Conservation (phyloP, 2,888 invertebrate species). For the Mongoloraphidia duomilia region DNA sequence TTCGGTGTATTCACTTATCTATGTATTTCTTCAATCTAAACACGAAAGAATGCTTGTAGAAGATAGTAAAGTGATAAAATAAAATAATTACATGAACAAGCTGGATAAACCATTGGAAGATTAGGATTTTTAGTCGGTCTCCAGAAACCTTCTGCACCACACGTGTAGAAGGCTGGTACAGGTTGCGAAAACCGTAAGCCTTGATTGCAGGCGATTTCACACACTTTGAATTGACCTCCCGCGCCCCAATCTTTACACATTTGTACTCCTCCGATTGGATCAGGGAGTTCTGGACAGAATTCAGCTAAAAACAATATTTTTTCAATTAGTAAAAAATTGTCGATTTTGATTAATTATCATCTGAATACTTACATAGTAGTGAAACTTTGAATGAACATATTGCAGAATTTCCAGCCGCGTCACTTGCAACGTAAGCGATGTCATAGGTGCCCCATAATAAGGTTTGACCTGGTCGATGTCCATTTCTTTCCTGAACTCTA, state of each 20-base stretch:
- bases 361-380: slow-evolving; percentile 54
- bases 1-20: neutral
- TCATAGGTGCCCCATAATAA: slow-evolving; percentile 84
- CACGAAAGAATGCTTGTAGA: neutral
- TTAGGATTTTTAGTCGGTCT: slow-evolving; percentile 70
- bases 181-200: slow-evolving; percentile 83
- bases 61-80: neutral
- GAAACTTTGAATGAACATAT: slow-evolving; percentile 86
- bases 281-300: slow-evolving; percentile 77
- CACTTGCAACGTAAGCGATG: slow-evolving; percentile 85
- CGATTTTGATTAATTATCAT: neutral
- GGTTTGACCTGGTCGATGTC: slow-evolving; percentile 76
- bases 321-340: neutral
- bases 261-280: slow-evolving; percentile 84
- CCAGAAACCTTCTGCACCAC: slow-evolving; percentile 98
- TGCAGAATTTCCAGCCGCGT: slow-evolving; percentile 83
- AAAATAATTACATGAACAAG: slow-evolving; percentile 63
- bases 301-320: slow-evolving; percentile 45
- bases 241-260: slow-evolving; percentile 94
- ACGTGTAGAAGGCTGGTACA: slow-evolving; percentile 93
- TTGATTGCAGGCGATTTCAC: slow-evolving; percentile 75
- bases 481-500: slow-evolving; percentile 68
- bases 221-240: slow-evolving; percentile 89
- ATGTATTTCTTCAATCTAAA: neutral
- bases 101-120: slow-evolving; percentile 74